Base-by-base conservation (phyloP, 2,888 invertebrate species). In the Drosophila infuscata region DNA sequence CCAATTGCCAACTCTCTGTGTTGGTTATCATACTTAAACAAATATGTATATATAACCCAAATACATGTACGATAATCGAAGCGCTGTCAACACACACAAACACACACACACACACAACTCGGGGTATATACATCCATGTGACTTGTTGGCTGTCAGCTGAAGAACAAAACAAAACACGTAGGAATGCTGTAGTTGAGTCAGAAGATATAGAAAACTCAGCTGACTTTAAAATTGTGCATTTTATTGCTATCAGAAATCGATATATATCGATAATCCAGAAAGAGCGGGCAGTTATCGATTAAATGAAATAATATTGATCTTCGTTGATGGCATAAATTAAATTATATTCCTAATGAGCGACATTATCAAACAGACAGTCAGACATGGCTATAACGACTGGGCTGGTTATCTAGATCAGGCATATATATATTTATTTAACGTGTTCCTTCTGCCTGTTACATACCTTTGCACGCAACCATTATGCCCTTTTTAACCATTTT, bases 111-210 rank as follows among this genome's bases (percentile, higher is more conserved):
- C 20, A 54, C 12, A 25, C 36, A 20, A 9, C 3, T 25, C 15
- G 3, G 38, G 29, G 43, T 33, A 72, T 76, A 75, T 72, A 63
- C 59, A 76, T 76, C 59, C 89, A 81, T 83, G 89, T 83, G 89
- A 86, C 73, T 77, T 20, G 49, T 38, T 49, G 41, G 8, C 59
- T 61, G 79, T 70, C 79, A 74, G 70, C 66, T 61, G 60, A 53
- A 74, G 4, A 41, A 32, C 11, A 67, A 38, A 63, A 62, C 7
- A 3, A 12, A 20, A 46, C 1, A 20, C 12, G 7, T 20, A 0
- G 7, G 7, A 46, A 46, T 25, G 20, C 7, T 20, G 7, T 46
- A 2, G 20, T 8, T 20, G 46, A 8, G 46, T 25, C 46, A 15
- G 11, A 20, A 20, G 11, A 6, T 43, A 5, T 11, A 20, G n/a